Percentiles rank a stretch among this genome's conserved stretches.
Conservation (phyloP, 2,113 vertebrate species). For the Entomyzon cyanotis region DNA sequence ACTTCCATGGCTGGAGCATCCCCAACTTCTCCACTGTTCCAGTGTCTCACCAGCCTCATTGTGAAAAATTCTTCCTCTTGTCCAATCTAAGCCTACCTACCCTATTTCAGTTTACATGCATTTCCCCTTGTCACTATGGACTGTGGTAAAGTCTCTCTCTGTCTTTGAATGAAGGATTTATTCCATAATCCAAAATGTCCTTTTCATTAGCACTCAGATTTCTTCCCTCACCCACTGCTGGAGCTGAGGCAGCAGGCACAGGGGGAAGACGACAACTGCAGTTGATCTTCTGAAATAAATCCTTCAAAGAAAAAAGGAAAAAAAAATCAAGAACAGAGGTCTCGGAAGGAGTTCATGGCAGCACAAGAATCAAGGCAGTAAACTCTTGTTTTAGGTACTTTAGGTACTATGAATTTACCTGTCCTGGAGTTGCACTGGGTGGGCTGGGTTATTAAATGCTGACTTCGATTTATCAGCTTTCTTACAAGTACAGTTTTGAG, state of each 20-base stretch:
- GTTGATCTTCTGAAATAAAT: background rate
- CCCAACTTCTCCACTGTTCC: background rate
- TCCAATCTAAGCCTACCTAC: background rate
- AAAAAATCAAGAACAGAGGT: background rate
- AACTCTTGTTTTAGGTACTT: background rate
- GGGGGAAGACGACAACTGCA: background rate
- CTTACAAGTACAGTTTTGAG: background rate
- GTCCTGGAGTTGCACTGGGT: background rate
- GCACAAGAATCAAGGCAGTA: background rate
- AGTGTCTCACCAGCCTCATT: background rate
- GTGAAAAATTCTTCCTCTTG: background rate
- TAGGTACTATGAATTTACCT: background rate
- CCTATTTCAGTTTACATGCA: background rate
- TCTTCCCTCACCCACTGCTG: background rate
- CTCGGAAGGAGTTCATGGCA: background rate
- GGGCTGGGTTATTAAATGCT: background rate
- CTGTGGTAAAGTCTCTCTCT: background rate
- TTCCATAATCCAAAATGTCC: background rate
- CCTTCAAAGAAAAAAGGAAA: background rate
- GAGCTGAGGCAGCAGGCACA: background rate
- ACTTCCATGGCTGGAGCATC: accelerated
- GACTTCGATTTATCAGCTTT: background rate
- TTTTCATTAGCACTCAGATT: background rate
- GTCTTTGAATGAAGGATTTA: background rate
- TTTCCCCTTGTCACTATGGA: background rate